These are phyloP conservation scores for Orgyia antiqua DNA, from an alignment of 2,888 invertebrate genomes.

Conservation along the genomic window DNA sequence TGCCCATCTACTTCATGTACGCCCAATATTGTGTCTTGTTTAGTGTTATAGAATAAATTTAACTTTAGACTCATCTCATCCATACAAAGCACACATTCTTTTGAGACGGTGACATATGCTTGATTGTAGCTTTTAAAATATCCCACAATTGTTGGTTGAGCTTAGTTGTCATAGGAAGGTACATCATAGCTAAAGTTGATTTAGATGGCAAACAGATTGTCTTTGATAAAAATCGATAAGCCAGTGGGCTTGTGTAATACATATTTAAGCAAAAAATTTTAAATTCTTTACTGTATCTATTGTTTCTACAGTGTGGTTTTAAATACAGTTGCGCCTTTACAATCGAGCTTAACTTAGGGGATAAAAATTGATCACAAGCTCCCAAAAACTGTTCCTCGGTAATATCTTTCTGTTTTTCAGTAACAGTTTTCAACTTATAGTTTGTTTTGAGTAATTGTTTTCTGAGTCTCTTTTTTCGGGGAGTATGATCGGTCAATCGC, in stretches of 20 bases:
- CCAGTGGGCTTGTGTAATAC: conserved; percentile 10
- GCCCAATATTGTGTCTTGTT: conserved; percentile 5
- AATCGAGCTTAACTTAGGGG: no score
- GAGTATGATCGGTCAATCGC: no score
- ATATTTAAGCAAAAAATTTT: conserved; percentile 10
- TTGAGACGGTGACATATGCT: conserved; percentile 7
- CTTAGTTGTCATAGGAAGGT: not conserved
- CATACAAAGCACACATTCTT: conserved; percentile 10
- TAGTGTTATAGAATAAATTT: not conserved
- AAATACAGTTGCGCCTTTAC: no score
- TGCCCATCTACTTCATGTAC: conserved; percentile 4
- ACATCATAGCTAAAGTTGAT: not conserved
- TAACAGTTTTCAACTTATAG: no score
- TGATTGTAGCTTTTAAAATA: conserved; percentile 3
- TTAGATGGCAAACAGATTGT: conserved; percentile 10
- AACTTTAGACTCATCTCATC: conserved; percentile 7
- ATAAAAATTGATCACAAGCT: no score
- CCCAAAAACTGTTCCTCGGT: no score
- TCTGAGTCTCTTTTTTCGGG: no score
- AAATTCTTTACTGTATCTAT: conserved; percentile 4
- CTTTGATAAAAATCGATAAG: conserved; percentile 11
- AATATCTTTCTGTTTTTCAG: no score
- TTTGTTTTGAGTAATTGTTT: no score
- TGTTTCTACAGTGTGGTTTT: conserved; percentile 3
- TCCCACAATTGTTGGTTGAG: conserved; percentile 5